These are phyloP conservation scores for Chorisops tibialis DNA, from an alignment of 2,888 invertebrate genomes.

Conservation along the genomic window DNA sequence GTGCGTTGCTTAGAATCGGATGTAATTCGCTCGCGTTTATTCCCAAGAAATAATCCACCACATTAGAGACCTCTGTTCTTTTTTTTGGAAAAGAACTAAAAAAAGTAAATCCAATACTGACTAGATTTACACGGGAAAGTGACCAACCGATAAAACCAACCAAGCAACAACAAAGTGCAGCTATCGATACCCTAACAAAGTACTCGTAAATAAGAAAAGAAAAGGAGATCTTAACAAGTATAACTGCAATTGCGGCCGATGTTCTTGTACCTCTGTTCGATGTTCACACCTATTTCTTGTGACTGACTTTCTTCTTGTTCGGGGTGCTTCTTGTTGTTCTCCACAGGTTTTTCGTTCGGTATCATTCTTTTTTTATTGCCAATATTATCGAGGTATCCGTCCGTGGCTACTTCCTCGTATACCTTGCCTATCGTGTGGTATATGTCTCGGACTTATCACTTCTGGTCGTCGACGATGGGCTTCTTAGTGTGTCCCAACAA, in stretches of 20 bases:
- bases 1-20: constrained; percentile 27
- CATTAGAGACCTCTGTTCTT: too few species aligned
- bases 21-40: background rate
- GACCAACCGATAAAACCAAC: background rate
- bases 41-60: background rate
- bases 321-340: background rate
- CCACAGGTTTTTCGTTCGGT: constrained; percentile 1
- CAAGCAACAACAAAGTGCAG: background rate
- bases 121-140: background rate
- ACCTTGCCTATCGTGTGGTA: background rate
- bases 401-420: constrained; percentile 15
- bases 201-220: background rate
- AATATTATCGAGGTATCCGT: background rate
- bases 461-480: background rate
- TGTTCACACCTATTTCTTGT: constrained; percentile 30
- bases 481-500: background rate
- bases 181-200: background rate
- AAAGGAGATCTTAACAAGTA: constrained; percentile 27
- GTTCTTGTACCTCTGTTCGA: constrained; percentile 28
- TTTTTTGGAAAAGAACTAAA: too few species aligned
- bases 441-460: background rate
- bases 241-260: constrained; percentile 29
- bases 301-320: constrained; percentile 1
- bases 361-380: background rate
- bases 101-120: background rate